Evolutionary conservation across 2,797 vertebrate species (phyloP).

Genomic region (Bucorvus abyssinicus): DNA sequence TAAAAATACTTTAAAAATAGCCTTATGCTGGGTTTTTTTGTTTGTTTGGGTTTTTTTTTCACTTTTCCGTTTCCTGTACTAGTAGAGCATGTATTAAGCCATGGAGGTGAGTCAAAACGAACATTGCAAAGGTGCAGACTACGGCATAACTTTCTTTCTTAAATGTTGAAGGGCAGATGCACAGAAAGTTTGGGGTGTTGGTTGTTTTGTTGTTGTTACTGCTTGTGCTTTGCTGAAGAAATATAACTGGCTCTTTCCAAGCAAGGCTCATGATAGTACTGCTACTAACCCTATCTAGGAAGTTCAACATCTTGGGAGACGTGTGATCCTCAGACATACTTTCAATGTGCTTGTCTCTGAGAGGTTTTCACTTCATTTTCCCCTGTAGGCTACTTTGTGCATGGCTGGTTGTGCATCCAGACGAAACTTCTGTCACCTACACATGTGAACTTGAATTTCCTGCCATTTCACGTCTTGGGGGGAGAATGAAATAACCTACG

Average conservation of each 20-base stretch:
- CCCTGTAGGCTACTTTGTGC: not conserved
- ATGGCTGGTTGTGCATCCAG: not conserved
- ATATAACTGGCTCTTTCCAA: not conserved
- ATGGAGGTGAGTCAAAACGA: not conserved
- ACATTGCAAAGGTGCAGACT: not conserved
- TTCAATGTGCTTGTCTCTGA: not conserved
- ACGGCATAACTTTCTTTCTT: not conserved
- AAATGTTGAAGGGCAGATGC: not conserved
- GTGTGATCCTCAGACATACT: not conserved
- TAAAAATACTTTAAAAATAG: not conserved
- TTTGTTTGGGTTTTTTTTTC: not conserved
- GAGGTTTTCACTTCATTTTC: not conserved
- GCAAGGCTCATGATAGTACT: not conserved
- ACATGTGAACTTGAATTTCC: not conserved
- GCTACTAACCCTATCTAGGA: not conserved
- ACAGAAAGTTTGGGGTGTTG: not conserved
- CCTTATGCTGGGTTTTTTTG: not conserved
- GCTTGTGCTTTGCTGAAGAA: not conserved
- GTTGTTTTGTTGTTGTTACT: not conserved
- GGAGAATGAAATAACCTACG: not conserved
- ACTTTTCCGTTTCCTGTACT: not conserved
- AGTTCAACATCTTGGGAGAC: not conserved
- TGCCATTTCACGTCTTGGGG: not conserved
- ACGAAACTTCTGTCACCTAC: not conserved
- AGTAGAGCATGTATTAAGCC: not conserved